Base-by-base conservation (phyloP, 2,888 invertebrate species). In the Dexiosoma caninum region DNA sequence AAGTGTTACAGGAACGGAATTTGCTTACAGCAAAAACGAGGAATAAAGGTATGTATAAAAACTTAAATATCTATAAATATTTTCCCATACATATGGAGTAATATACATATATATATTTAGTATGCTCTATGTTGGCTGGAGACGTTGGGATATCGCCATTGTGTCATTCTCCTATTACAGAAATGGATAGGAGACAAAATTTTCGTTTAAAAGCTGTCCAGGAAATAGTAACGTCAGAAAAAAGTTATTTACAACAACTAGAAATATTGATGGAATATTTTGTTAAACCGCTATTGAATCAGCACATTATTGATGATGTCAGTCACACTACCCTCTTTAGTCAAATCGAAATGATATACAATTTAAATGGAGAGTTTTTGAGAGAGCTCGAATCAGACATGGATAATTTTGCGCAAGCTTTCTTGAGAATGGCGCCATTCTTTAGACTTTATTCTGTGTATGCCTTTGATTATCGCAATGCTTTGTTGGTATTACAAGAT, bases 401-500 rank as follows among this genome's bases (percentile, higher is more conserved):
- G 77, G 91, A 92, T 32, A 92, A 93, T 86, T 91, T 95, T 7
- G 93, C 93, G 0, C 88, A 90, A 60, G 94, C 94, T 0, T 95
- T 95, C 87, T 91, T 92, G 0, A 93, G 93, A 86, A 91, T 95
- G 79, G 95, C 94, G 1, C 95, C 95, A 3, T 95, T 94, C 87
- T 93, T 95, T 66, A 95, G 95, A 88, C 88, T 95, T 16, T 95
- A 95, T 86, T 94, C 95, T 0, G 93, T 93, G 0, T 95, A 95
- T 87, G 95, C 95, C 0, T 94, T 93, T 79, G 94, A 94, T 84
- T 95, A 94, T 86, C 93, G 93, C 82, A 92, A 92, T 78, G 92
- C 93, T 0, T 87, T 94, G 59, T 89, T 91, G 42, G 88, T 93
- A 42, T 86, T 95, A 32, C 93, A 93, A 91, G 91, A 92, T 62